These are phyloP conservation scores for Equus quagga DNA, from an alignment of 2,113 vertebrate genomes.

Conservation along the genomic window DNA sequence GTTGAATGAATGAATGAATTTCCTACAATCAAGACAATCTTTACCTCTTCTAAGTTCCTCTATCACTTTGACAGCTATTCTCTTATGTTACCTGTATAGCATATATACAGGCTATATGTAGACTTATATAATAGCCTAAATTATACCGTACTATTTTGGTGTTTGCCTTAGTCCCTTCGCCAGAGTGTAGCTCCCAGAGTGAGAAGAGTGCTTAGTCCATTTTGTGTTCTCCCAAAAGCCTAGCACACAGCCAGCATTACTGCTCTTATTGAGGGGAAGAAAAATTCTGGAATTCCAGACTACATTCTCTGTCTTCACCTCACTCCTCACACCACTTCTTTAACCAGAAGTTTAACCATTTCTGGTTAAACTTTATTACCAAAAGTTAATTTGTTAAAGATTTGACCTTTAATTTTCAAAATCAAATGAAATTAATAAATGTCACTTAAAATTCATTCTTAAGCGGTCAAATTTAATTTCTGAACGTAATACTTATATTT, in stretches of 20 bases:
- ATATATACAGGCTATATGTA: no score
- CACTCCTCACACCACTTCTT: neutral
- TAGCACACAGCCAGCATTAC: neutral
- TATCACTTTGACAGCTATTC: neutral
- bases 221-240: neutral
- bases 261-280: neutral
- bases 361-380: neutral
- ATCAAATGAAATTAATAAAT: conserved; percentile 28
- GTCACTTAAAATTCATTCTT: neutral
- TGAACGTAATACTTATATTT: neutral
- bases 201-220: neutral
- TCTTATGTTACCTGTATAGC: neutral
- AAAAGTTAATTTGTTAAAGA: neutral
- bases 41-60: neutral
- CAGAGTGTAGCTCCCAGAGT: neutral
- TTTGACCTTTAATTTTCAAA: conserved; percentile 26
- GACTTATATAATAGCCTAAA: neutral
- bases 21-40: neutral
- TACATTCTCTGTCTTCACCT: neutral
- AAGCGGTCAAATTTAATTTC: neutral
- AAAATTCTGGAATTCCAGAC: neutral
- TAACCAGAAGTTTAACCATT: no score
- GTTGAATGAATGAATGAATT: neutral
- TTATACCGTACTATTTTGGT: neutral
- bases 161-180: neutral